Conservation (phyloP, 2,888 invertebrate genomes). For the Ceramica pisi region DNA sequence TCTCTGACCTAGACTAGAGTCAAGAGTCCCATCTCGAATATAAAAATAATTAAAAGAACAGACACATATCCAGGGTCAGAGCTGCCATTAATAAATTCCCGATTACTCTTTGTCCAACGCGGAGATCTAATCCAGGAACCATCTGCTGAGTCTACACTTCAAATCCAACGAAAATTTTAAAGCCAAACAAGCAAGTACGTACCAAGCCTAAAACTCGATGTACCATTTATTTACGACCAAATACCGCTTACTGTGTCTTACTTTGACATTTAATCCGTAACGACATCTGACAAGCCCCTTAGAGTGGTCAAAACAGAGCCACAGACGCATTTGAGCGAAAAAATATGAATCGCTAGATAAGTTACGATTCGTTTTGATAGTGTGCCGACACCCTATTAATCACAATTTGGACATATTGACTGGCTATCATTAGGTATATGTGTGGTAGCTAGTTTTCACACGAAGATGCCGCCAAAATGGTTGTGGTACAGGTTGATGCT, state of each 20-base stretch:
- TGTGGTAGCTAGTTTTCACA: constrained; percentile 83
- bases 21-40: too few relatives aligned
- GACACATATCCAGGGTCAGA: too few relatives aligned
- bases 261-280: constrained; percentile 70
- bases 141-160: too few relatives aligned
- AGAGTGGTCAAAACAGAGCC: constrained; percentile 70
- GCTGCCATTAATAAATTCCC: too few relatives aligned
- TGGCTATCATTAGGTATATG: constrained; percentile 80
- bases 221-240: neutral
- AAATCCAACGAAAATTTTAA: neutral
- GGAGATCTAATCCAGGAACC: too few relatives aligned
- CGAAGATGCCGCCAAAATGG: constrained; percentile 73
- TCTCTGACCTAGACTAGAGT: too few relatives aligned
- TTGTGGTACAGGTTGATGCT: constrained; percentile 70
- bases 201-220: neutral
- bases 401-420: constrained; percentile 89
- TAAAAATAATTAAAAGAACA: too few relatives aligned
- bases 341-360: constrained; percentile 68
- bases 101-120: too few relatives aligned
- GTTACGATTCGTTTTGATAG: constrained; percentile 61
- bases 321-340: constrained; percentile 71
- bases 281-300: constrained; percentile 57
- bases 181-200: neutral
- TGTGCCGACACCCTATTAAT: constrained; percentile 81
- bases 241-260: neutral